Percentiles rank a stretch among this genome's conserved stretches.
phyloP scores from a whole-genome alignment of 2,113 vertebrate species.

The Ginglymostoma cirratum region DNA sequence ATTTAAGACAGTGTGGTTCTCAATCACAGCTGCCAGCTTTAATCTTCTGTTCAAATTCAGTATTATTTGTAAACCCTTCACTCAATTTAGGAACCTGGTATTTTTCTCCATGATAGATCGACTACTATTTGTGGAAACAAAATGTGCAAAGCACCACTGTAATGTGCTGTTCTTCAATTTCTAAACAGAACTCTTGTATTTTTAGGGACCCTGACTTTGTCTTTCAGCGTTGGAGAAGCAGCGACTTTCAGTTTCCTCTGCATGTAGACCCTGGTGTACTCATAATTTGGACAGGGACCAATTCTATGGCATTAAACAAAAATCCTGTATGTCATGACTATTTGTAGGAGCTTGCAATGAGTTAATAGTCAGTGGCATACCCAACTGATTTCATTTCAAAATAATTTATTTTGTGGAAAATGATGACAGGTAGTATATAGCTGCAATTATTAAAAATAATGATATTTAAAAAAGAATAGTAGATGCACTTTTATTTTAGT shows the following conservation, averaged over 20 bases:
- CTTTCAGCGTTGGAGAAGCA: neutral
- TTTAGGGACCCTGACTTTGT: neutral
- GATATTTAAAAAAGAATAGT: neutral
- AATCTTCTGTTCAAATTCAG: slow-evolving; percentile 42
- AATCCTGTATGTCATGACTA: neutral
- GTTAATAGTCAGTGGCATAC: neutral
- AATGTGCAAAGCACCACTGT: slow-evolving; percentile 23
- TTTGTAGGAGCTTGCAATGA: neutral
- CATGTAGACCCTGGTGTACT: neutral
- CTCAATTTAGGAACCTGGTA: slow-evolving; percentile 39
- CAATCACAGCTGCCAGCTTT: slow-evolving; percentile 38
- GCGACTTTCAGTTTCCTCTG: neutral
- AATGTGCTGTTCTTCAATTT: neutral
- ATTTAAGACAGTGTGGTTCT: neutral
- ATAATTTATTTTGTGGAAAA: too few relatives aligned
- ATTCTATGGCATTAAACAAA: neutral
- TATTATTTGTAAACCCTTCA: slow-evolving; percentile 43
- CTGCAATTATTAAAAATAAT: neutral
- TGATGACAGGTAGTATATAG: too few relatives aligned
- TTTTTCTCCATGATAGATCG: slow-evolving; percentile 39
- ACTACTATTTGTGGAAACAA: slow-evolving; percentile 44
- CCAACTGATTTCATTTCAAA: neutral
- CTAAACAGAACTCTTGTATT: neutral
- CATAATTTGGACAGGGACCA: neutral
- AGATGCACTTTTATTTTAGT: neutral